phyloP scores from a whole-genome alignment of 2,888 invertebrate genomes.

The Camptogramma bilineatum region DNA sequence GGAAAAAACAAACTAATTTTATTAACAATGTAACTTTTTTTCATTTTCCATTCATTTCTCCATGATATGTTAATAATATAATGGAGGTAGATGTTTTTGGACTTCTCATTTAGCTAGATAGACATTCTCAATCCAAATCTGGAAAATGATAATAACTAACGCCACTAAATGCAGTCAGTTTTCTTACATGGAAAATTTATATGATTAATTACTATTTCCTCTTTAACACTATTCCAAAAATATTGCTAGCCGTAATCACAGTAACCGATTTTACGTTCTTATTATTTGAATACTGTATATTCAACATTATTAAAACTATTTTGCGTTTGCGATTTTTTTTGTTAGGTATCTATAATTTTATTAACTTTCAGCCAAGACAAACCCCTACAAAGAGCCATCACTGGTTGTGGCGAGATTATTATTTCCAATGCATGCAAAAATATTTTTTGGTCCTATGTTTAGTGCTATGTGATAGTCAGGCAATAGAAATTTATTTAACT shows the following conservation, averaged over 20 bases:
- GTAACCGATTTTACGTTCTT: slow-evolving; percentile 31
- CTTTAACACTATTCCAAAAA: slow-evolving; percentile 37
- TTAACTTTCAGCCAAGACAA: neutral
- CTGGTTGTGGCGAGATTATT: slow-evolving; percentile 12
- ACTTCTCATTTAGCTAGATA: slow-evolving; percentile 18
- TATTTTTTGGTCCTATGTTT: slow-evolving; percentile 34
- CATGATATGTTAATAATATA: slow-evolving; percentile 29
- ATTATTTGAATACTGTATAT: slow-evolving; percentile 28
- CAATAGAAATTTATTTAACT: neutral
- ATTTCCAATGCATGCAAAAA: slow-evolving; percentile 28
- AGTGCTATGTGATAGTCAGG: slow-evolving; percentile 13
- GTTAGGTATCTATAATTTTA: no score
- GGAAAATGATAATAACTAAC: slow-evolving; percentile 12
- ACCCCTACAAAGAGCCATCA: neutral
- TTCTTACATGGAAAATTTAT: slow-evolving; percentile 22
- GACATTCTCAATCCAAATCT: slow-evolving; percentile 14
- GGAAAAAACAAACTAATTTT: neutral
- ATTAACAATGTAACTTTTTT: neutral
- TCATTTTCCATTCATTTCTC: slow-evolving; percentile 18
- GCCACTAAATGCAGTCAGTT: slow-evolving; percentile 21
- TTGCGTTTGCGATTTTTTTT: slow-evolving; percentile 9
- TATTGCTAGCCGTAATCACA: slow-evolving; percentile 35
- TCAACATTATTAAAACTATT: slow-evolving; percentile 30
- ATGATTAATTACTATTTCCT: slow-evolving; percentile 24
- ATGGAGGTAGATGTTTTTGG: slow-evolving; percentile 31